phyloP scores from a whole-genome alignment of 2,888 invertebrate genomes.

The Catonia carolina region DNA sequence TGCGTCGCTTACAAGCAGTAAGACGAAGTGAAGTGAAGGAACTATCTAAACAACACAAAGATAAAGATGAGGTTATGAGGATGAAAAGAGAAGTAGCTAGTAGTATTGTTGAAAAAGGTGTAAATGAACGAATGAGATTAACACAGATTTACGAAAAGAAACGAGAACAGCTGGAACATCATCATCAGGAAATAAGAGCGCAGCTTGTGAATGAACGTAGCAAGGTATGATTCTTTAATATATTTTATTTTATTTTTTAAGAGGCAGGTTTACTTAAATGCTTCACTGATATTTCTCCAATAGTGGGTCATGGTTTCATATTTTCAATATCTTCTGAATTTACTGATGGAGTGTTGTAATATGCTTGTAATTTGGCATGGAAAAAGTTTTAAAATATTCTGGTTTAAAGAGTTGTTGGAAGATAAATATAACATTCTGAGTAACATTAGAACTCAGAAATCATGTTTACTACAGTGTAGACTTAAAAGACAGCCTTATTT shows the following conservation, averaged over 20 bases:
- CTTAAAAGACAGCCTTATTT: too few species aligned
- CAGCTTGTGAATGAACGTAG: constrained; percentile 59
- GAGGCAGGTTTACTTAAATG: constrained; percentile 9
- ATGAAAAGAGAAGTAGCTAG: constrained; percentile 78
- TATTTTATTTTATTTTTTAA: constrained; percentile 32
- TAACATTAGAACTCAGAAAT: too few species aligned
- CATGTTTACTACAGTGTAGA: too few species aligned
- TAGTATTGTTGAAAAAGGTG: constrained; percentile 80
- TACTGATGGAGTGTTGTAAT: not conserved
- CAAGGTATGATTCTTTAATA: constrained; percentile 49
- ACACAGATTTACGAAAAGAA: constrained; percentile 69
- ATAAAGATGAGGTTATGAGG: constrained; percentile 77
- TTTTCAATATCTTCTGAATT: not conserved
- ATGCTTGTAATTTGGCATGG: too few species aligned
- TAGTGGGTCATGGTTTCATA: not conserved
- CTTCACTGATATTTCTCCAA: not conserved
- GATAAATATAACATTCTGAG: too few species aligned
- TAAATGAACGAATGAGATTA: constrained; percentile 77
- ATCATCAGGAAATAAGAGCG: constrained; percentile 69
- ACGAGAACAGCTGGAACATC: constrained; percentile 64
- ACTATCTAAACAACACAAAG: constrained; percentile 77
- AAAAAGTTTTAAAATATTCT: too few species aligned
- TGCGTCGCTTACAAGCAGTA: constrained; percentile 73
- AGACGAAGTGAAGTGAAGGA: constrained; percentile 83
- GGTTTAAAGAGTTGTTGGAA: too few species aligned